Percentiles rank a stretch among this genome's conserved stretches.
These are phyloP conservation scores for Pteromalus puparum DNA, from an alignment of 1,140 invertebrate genomes.

Conservation along the genomic window DNA sequence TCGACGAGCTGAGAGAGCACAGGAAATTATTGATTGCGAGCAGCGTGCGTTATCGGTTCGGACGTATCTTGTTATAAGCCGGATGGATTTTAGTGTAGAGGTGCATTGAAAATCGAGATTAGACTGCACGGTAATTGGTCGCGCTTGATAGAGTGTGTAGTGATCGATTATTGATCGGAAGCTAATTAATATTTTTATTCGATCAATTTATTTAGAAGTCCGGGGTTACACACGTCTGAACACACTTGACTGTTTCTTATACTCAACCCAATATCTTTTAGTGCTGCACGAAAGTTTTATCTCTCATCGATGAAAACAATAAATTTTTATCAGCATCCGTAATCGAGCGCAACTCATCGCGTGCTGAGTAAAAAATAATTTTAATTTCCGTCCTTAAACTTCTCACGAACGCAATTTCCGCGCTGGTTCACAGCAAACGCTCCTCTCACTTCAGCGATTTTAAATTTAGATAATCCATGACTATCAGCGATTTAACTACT, in stretches of 20 bases:
- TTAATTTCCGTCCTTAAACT: background rate
- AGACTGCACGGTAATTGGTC: no score
- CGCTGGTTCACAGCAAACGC: background rate
- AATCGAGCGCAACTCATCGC: background rate
- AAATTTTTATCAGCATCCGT: background rate
- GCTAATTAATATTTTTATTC: no score
- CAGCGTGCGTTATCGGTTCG: no score
- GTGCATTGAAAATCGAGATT: background rate
- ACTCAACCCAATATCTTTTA: no score
- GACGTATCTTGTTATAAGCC: background rate
- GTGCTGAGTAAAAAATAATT: background rate
- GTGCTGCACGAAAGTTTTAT: no score
- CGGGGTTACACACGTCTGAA: no score
- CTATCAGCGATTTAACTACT: background rate
- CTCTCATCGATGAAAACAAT: background rate
- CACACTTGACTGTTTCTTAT: no score
- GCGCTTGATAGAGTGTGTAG: no score
- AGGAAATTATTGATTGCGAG: background rate
- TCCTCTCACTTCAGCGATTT: background rate
- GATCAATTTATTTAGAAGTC: no score
- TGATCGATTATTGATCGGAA: no score
- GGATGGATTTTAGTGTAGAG: background rate
- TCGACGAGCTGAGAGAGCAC: background rate
- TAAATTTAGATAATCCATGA: background rate
- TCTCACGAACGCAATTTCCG: background rate